These are phyloP conservation scores for Lutjanus argentimaculatus DNA, from an alignment of 2,797 vertebrate species.

Conservation along the genomic window DNA sequence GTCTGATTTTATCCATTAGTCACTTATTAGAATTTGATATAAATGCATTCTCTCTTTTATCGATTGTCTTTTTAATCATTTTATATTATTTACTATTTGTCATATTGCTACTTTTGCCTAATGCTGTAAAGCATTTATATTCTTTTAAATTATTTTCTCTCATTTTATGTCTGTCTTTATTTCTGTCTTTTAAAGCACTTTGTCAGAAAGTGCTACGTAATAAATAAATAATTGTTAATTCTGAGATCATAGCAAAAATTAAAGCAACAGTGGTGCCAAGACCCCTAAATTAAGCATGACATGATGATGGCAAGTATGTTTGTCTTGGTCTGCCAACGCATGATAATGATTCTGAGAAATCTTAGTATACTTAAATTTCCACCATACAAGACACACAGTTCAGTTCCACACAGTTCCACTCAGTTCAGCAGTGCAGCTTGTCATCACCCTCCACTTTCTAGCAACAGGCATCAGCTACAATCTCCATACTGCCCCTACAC, in stretches of 20 bases:
- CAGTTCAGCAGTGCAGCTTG: not conserved
- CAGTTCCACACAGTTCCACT: not conserved
- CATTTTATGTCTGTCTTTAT: no score
- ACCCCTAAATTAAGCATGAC: not conserved
- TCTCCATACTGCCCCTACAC: not conserved
- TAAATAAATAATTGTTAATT: no score
- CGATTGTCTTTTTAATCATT: no score
- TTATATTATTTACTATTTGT: no score
- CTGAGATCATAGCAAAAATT: not conserved
- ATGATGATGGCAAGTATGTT: not conserved
- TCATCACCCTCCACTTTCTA: not conserved
- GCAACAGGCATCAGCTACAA: not conserved
- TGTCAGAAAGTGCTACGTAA: not conserved
- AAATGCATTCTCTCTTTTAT: no score
- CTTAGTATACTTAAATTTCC: not conserved
- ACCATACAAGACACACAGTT: not conserved
- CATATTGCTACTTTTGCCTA: no score
- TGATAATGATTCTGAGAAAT: not conserved
- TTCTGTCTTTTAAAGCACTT: no score
- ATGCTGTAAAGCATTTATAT: no score
- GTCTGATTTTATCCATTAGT: no score
- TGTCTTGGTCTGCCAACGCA: not conserved
- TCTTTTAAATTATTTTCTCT: no score
- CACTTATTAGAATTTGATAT: no score
- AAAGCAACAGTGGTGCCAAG: not conserved